Conservation (phyloP, 2,888 invertebrate species). For the Orthosia incerta region DNA sequence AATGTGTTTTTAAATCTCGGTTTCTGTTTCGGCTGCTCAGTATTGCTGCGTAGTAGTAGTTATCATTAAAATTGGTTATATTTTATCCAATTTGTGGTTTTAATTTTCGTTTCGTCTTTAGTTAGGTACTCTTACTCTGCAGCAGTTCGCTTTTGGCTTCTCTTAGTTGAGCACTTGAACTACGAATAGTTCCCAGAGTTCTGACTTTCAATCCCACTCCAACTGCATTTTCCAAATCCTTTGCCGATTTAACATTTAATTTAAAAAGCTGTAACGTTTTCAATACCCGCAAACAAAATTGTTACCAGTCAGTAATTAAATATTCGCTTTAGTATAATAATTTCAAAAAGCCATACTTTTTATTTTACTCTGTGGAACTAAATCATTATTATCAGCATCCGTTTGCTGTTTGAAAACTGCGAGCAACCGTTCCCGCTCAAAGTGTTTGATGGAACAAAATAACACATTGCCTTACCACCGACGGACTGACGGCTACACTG, state of each 20-base stretch:
- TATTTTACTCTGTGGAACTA: constrained; percentile 11
- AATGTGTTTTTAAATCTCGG: not conserved
- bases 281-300: not conserved
- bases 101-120: not conserved
- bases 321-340: constrained; percentile 15
- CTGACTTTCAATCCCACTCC: not conserved
- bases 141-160: not conserved
- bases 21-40: not conserved
- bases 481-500: constrained; percentile 17
- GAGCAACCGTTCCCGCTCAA: constrained; percentile 11
- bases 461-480: constrained; percentile 41
- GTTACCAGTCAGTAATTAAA: not conserved
- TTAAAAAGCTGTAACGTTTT: constrained; percentile 18
- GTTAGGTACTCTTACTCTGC: not conserved
- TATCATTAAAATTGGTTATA: not conserved
- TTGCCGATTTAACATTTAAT: constrained; percentile 6
- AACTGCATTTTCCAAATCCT: not conserved
- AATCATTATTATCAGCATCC: constrained; percentile 37
- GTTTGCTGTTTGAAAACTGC: constrained; percentile 10
- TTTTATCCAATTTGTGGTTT: not conserved
- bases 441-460: constrained; percentile 54
- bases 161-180: not conserved
- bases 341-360: not conserved
- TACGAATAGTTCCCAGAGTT: not conserved
- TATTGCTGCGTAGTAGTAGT: not conserved